Evolutionary conservation across 1,140 invertebrate genomes (phyloP), one percentile per base, ranked within the genome.

Genomic region (Homalodisca vitripennis): DNA sequence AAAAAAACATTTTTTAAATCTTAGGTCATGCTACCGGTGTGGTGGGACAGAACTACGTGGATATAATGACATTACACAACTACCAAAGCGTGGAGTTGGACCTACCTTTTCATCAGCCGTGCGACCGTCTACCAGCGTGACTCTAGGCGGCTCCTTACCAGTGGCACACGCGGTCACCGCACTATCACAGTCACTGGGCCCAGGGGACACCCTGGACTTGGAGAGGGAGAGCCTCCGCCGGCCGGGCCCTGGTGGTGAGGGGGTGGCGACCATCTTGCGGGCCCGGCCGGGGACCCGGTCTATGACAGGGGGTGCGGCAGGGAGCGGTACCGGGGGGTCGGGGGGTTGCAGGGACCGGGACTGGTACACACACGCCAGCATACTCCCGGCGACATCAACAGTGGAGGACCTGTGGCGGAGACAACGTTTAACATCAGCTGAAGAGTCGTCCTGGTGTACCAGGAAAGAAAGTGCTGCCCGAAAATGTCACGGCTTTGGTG

Each of bases 331-430:
- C 2, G 55, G 17, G 6, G 26, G 1, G 17, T 20, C 27, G 14
- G 60, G 30, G 3, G 60, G 30, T n/a, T 63, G 60, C 24, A 63
- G 29, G 29, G 55, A 20, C 13, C 60, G 60, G 1, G 60, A 13
- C 60, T 63, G 60, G 17, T 63, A 63, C 27, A 63, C 60, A 29
- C 60, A 63, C 29, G 60, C 60, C 29, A 63, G 20, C 60, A 63
- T 63, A n/a, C n/a, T n/a, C n/a, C n/a, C n/a, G n/a, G n/a, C n/a
- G n/a, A n/a, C 29, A 27, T 60, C 55, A 29, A 3, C 48, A 51
- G 14, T 51, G 65, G 2, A 66, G 3, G n/a, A n/a, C n/a, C n/a
- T n/a, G n/a, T n/a, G n/a, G n/a, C n/a, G n/a, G n/a, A n/a, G n/a
- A n/a, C n/a, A n/a, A n/a, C n/a, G n/a, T n/a, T n/a, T n/a, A n/a